phyloP scores from a whole-genome alignment of 2,797 vertebrate species.

The Thripadectes ignobilis region DNA sequence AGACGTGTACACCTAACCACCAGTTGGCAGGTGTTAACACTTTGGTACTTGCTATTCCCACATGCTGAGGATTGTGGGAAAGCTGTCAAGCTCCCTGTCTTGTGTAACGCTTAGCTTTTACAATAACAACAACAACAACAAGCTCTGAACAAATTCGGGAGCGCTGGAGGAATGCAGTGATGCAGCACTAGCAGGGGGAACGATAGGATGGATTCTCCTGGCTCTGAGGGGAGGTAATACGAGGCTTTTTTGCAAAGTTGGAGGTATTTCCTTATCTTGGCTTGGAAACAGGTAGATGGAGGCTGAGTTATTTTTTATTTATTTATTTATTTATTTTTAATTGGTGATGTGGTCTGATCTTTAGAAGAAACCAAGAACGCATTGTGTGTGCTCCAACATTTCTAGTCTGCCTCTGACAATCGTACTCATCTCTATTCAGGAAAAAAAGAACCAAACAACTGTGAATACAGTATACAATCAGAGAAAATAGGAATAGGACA shows the following conservation, averaged over 20 bases:
- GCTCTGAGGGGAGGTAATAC: background rate
- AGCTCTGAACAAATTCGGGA: background rate
- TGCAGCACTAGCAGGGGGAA: constrained; percentile 20
- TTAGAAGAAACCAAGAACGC: background rate
- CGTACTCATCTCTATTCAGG: background rate
- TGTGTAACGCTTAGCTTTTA: constrained; percentile 79
- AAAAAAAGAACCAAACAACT: background rate
- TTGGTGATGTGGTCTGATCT: background rate
- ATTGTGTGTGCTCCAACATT: background rate
- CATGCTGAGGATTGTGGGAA: constrained; percentile 97
- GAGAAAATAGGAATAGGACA: background rate
- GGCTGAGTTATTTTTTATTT: background rate
- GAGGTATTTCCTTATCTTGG: background rate
- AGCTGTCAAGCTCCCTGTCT: constrained; percentile 92
- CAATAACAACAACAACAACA: constrained; percentile 66
- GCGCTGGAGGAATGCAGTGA: background rate
- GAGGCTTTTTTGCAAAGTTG: background rate
- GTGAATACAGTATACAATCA: background rate
- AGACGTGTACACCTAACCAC: constrained; percentile 98
- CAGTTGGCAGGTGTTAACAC: constrained; percentile 97
- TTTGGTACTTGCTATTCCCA: constrained; percentile 91
- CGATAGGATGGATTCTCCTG: background rate
- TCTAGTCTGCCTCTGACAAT: background rate
- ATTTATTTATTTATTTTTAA: background rate
- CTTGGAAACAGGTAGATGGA: background rate